phyloP scores from a whole-genome alignment of 2,888 invertebrate species.

The Graphium colonna region DNA sequence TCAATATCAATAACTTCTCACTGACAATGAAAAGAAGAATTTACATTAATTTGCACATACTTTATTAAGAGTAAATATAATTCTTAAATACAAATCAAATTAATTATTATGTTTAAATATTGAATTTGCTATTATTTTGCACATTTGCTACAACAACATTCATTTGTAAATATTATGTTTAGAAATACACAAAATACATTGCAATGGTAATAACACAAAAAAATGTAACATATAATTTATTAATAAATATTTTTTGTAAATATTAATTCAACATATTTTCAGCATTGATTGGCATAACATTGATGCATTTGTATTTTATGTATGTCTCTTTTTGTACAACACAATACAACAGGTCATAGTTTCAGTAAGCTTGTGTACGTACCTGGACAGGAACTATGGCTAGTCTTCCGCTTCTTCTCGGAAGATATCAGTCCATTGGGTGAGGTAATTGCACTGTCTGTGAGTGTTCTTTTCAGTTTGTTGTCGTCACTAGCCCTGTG shows the following conservation, averaged over 20 bases:
- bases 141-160: neutral
- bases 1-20: neutral
- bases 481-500: constrained; percentile 34
- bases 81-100: neutral
- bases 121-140: neutral
- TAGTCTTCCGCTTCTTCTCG: constrained; percentile 83
- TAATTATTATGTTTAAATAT: neutral
- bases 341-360: constrained; percentile 13
- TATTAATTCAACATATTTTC: too few relatives aligned
- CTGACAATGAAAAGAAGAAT: too few relatives aligned
- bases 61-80: neutral
- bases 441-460: constrained; percentile 66
- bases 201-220: neutral
- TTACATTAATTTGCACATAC: too few relatives aligned
- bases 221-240: too few relatives aligned
- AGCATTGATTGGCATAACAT: too few relatives aligned
- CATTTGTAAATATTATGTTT: neutral
- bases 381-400: constrained; percentile 79
- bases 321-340: constrained; percentile 3
- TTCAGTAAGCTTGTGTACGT: constrained; percentile 38
- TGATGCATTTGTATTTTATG: constrained; percentile 7
- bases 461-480: constrained; percentile 70
- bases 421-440: constrained; percentile 81
- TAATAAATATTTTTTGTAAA: too few relatives aligned
- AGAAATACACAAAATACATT: neutral